Percentiles rank a stretch among this genome's conserved stretches.
Evolutionary conservation across 2,797 vertebrate genomes (phyloP).

Genomic region (Halcyon leucocephala): DNA sequence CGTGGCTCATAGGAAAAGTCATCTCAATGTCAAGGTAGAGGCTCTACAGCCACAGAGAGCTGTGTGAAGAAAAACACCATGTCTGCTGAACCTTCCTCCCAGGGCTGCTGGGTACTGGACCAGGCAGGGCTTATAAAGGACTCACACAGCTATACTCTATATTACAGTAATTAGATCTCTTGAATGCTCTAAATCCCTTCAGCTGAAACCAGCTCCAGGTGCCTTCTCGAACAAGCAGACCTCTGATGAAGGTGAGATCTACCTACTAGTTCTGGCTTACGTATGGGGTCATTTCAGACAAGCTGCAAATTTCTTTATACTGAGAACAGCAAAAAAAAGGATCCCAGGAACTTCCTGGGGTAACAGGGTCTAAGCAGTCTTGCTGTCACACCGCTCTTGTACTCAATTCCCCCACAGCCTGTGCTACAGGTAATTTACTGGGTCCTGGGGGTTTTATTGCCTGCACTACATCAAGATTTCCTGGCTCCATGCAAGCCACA

Average conservation of each 20-base stretch:
- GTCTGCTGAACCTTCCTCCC: rapidly evolving
- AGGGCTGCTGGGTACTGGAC: rapidly evolving
- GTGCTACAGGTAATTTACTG: background rate
- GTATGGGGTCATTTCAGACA: background rate
- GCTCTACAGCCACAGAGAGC: rapidly evolving
- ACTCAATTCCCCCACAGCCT: background rate
- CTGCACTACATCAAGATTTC: background rate
- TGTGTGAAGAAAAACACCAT: too few relatives aligned
- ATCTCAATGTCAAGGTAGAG: rapidly evolving
- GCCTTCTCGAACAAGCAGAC: background rate
- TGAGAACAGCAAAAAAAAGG: background rate
- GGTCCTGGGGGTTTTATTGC: background rate
- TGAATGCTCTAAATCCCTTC: background rate
- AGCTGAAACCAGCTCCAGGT: background rate
- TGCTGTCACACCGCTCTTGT: background rate
- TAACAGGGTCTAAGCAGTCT: background rate
- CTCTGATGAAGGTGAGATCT: background rate
- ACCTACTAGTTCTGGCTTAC: background rate
- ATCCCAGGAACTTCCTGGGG: background rate
- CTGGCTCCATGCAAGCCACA: rapidly evolving
- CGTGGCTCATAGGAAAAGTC: background rate
- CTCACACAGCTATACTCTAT: background rate
- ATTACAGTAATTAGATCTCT: background rate
- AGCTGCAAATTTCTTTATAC: background rate
- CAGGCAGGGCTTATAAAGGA: background rate